Evolutionary conservation across 1,140 invertebrate genomes (phyloP).

Genomic region (Papilio polytes): DNA sequence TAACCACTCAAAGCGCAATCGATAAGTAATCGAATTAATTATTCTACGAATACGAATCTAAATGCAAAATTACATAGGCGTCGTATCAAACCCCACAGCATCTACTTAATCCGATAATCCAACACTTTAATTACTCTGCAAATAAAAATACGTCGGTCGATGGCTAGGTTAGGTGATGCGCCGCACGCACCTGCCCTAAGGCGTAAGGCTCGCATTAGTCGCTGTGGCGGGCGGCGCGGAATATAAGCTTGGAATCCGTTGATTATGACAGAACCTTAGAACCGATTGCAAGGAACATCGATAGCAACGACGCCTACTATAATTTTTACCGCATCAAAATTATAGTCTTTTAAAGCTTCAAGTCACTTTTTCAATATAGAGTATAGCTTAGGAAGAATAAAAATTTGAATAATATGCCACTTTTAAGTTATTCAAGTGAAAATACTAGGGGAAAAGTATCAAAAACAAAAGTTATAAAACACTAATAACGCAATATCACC

Average conservation of each 20-base stretch:
- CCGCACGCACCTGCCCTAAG: constrained; percentile 52
- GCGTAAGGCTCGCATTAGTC: constrained; percentile 51
- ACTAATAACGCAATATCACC: constrained; percentile 67
- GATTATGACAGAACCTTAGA: constrained; percentile 43
- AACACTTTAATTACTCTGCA: constrained; percentile 46
- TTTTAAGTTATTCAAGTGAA: not conserved
- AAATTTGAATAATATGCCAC: not conserved
- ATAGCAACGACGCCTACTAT: not conserved
- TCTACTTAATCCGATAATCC: constrained; percentile 47
- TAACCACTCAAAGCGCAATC: constrained; percentile 15
- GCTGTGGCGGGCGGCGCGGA: constrained; percentile 40
- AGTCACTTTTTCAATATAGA: not conserved
- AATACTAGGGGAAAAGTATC: constrained; percentile 6
- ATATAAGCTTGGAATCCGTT: constrained; percentile 32
- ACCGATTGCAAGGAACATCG: constrained; percentile 28
- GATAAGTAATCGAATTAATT: constrained; percentile 38
- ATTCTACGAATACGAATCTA: constrained; percentile 35
- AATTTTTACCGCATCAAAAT: not conserved
- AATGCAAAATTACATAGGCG: constrained; percentile 44
- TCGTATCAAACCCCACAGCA: constrained; percentile 41
- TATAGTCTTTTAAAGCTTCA: not conserved
- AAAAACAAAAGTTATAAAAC: constrained; percentile 55
- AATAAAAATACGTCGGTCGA: constrained; percentile 42
- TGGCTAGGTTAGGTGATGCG: constrained; percentile 40
- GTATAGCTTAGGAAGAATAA: not conserved